A percentile compares a stretch with the other conserved stretches of the same genome.
These are phyloP conservation scores for Lobophora halterata DNA, from an alignment of 2,888 invertebrate genomes.

Conservation along the genomic window DNA sequence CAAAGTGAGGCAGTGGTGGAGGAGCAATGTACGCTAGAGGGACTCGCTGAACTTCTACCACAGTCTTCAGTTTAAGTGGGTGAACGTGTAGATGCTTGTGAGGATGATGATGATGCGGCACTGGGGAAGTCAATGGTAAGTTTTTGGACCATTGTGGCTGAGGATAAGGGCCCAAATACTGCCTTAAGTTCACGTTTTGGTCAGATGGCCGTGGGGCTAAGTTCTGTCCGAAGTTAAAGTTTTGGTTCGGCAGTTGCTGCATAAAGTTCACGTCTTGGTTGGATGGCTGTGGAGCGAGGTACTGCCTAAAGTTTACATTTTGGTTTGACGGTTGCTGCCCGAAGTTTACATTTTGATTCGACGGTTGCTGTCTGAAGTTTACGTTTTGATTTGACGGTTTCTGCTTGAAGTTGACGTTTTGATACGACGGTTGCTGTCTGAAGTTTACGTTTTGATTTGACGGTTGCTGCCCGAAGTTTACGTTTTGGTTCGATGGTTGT, in stretches of 20 bases:
- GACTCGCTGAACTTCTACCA: slow-evolving; percentile 66
- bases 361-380: slow-evolving; percentile 17
- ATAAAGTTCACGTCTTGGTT: slow-evolving; percentile 20
- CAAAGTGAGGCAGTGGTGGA: slow-evolving; percentile 48
- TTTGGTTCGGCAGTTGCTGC: slow-evolving; percentile 14
- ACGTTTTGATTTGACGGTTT: slow-evolving; percentile 32
- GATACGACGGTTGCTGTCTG: slow-evolving; percentile 59
- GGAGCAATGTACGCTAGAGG: slow-evolving; percentile 69
- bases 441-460: slow-evolving; percentile 50
- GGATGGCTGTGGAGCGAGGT: slow-evolving; percentile 46
- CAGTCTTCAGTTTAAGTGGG: slow-evolving; percentile 61
- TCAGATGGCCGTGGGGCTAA: slow-evolving; percentile 3
- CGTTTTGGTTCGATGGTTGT: slow-evolving; percentile 22
- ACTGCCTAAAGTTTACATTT: too few species aligned
- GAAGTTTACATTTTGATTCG: slow-evolving; percentile 16
- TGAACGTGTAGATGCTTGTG: slow-evolving; percentile 30
- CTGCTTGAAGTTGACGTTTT: slow-evolving; percentile 56
- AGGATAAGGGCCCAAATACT: slow-evolving; percentile 17
- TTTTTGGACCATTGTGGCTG: slow-evolving; percentile 11
- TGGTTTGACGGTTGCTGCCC: slow-evolving; percentile 5
- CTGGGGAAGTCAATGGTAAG: slow-evolving; percentile 23
- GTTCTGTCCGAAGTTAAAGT: slow-evolving; percentile 14
- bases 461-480: slow-evolving; percentile 14
- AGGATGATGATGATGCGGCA: slow-evolving; percentile 26
- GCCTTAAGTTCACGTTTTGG: too few species aligned